Percentiles rank a stretch among this genome's conserved stretches.
phyloP scores from a whole-genome alignment of 1,140 invertebrate genomes.

The Manduca sexta region DNA sequence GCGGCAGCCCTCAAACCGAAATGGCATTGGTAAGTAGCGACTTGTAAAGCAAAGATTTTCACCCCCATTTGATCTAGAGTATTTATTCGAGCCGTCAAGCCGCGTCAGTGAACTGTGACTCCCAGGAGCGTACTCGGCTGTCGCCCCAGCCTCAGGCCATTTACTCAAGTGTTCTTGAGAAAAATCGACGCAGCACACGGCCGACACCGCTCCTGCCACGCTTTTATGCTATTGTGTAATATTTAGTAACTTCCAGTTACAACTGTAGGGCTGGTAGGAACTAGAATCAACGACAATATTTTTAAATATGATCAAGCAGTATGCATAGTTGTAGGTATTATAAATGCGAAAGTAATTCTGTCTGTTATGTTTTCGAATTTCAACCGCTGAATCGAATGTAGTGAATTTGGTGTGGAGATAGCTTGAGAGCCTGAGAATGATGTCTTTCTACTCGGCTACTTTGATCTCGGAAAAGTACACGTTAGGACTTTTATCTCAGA shows the following conservation, averaged over 20 bases:
- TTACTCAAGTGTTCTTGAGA: constrained; percentile 10
- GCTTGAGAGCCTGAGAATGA: too few relatives aligned
- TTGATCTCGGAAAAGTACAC: too few relatives aligned
- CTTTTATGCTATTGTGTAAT: not conserved
- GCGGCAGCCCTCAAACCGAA: not conserved
- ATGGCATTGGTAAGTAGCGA: not conserved
- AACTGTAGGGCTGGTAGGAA: too few relatives aligned
- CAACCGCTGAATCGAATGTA: too few relatives aligned
- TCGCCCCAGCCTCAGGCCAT: constrained; percentile 6
- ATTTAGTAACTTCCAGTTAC: not conserved
- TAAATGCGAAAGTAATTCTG: too few relatives aligned
- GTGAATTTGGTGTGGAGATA: too few relatives aligned
- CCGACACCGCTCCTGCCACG: not conserved
- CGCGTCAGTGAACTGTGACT: constrained; percentile 2
- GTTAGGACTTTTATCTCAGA: too few relatives aligned
- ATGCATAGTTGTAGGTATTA: too few relatives aligned
- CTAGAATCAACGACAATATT: too few relatives aligned
- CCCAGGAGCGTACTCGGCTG: constrained; percentile 1
- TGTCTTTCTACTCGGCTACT: too few relatives aligned
- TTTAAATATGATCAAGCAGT: too few relatives aligned
- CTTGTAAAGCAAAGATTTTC: constrained; percentile 9
- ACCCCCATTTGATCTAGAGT: constrained; percentile 4
- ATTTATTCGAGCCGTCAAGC: constrained; percentile 1
- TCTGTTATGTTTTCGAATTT: too few relatives aligned
- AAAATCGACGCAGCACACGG: constrained; percentile 5